Evolutionary conservation across 2,113 vertebrate genomes (phyloP).

Genomic region (Eublepharis macularius): DNA sequence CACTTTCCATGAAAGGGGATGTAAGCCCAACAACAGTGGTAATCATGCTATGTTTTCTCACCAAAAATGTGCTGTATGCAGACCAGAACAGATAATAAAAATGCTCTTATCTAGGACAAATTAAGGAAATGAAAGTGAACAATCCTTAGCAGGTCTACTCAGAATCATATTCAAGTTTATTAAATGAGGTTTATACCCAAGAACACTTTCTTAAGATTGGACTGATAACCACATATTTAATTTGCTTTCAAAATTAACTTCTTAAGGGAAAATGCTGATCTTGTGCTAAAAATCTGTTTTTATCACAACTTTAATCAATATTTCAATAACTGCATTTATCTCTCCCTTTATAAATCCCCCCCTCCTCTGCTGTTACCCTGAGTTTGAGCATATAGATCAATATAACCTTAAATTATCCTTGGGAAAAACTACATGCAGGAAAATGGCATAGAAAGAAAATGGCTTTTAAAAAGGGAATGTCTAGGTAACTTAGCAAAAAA

Average conservation of each 20-base stretch:
- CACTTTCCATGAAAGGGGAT: no score
- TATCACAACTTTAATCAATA: slow-evolving; percentile 20
- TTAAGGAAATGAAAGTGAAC: no score
- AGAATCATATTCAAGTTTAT: no score
- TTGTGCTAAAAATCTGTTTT: slow-evolving; percentile 36
- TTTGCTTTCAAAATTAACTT: slow-evolving; percentile 46
- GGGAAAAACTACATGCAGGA: slow-evolving; percentile 47
- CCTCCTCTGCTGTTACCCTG: not conserved
- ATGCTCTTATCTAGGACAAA: no score
- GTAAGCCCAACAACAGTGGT: no score
- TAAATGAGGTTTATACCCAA: no score
- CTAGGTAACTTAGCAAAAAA: slow-evolving; percentile 52
- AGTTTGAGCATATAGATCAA: slow-evolving; percentile 45
- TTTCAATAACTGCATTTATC: slow-evolving; percentile 16
- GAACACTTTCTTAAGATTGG: no score
- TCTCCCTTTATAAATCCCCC: not conserved
- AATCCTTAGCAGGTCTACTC: no score
- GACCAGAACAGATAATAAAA: no score
- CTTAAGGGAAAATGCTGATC: slow-evolving; percentile 35
- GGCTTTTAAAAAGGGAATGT: slow-evolving; percentile 29
- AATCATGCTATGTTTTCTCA: no score
- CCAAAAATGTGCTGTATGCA: no score
- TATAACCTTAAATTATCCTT: slow-evolving; percentile 40
- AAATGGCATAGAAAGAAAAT: slow-evolving; percentile 36
- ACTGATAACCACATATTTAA: slow-evolving; percentile 8